Conservation (phyloP, 1,140 invertebrate species). For the Drosophila tsacasi region DNA sequence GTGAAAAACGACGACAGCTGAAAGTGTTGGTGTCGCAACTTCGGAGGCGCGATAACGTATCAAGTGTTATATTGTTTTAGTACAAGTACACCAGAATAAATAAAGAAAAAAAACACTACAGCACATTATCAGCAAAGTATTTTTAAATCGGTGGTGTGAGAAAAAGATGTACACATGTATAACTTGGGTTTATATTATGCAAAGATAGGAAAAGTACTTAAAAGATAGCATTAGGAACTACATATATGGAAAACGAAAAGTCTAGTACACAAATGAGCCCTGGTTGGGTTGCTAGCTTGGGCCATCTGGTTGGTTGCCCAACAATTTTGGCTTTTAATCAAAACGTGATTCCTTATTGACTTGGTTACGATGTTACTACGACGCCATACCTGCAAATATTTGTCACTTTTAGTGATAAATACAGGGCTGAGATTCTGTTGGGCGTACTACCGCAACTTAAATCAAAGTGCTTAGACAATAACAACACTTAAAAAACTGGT, state of each 20-base stretch:
- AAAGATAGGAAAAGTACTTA: slow-evolving; percentile 51
- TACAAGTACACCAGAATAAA: slow-evolving; percentile 45
- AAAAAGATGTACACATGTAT: slow-evolving; percentile 27
- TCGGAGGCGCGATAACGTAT: slow-evolving; percentile 71
- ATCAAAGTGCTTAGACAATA: slow-evolving; percentile 17
- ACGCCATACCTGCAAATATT: slow-evolving; percentile 21
- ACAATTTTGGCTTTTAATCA: slow-evolving; percentile 11
- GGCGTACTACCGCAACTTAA: slow-evolving; percentile 29
- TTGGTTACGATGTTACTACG: not conserved
- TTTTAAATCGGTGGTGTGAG: slow-evolving; percentile 25
- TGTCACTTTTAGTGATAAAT: slow-evolving; percentile 4
- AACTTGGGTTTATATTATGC: slow-evolving; percentile 39
- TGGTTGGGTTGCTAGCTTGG: slow-evolving; percentile 5
- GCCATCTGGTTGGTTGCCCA: slow-evolving; percentile 4
- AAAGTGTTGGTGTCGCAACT: slow-evolving; percentile 67
- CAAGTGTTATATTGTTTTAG: slow-evolving; percentile 78
- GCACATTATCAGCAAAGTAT: slow-evolving; percentile 35
- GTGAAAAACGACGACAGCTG: slow-evolving; percentile 45
- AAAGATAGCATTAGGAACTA: slow-evolving; percentile 15
- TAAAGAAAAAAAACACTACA: slow-evolving; percentile 34
- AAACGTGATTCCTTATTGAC: not conserved
- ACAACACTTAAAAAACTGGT: slow-evolving; percentile 30
- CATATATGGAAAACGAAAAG: slow-evolving; percentile 15
- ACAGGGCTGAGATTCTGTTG: not conserved
- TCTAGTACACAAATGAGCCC: slow-evolving; percentile 6